Evolutionary conservation across 2,888 invertebrate species (phyloP), one percentile per base, ranked within the genome.

Genomic region (Cyaniris semiargus): DNA sequence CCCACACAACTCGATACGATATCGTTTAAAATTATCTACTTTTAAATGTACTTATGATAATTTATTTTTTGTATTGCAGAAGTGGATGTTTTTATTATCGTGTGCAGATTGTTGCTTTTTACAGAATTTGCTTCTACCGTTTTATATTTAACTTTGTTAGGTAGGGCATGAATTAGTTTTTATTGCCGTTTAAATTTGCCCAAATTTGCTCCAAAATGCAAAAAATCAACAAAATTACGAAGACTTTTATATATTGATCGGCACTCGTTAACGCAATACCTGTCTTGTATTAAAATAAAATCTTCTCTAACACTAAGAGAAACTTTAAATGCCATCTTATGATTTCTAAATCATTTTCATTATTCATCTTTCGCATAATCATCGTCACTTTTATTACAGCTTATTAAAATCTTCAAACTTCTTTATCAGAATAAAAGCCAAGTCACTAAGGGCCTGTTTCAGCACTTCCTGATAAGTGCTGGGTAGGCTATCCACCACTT

Each of bases 1-100:
- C 74, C 74, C 74, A 74, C 74, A 74, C 74, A 74, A 48, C 48
- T 74, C 38, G 27, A 44, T 44, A 23, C 21, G 10, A 15, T 66
- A 60, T 60, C 23, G 21, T 53, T 53, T 66, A 15, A 66, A 66
- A 31, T 15, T 66, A 66, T 66, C 66, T 66, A 66, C 66, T 66
- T 66, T 66, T 66, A 66, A 66, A 66, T 66, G 31, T 66, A 31
- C 66, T 66, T 31, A 66, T 66, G 23, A 70, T 44, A 44, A 70
- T 71, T n/a, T 76, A 21, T 31, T 76, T 27, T 75, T 53, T 48
- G 4, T 66, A 15, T 66, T 66, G 66, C 27, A 27, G 27, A 66
- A 66, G 27, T 27, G 27, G 13, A 6, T 66, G 13, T 10, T 60
- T 60, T 23, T 60, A 23, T 15, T 27, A 66, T 66, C 60, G 13